Conservation (phyloP, 1,140 invertebrate species). For the Bombus haemorrhoidalis region DNA sequence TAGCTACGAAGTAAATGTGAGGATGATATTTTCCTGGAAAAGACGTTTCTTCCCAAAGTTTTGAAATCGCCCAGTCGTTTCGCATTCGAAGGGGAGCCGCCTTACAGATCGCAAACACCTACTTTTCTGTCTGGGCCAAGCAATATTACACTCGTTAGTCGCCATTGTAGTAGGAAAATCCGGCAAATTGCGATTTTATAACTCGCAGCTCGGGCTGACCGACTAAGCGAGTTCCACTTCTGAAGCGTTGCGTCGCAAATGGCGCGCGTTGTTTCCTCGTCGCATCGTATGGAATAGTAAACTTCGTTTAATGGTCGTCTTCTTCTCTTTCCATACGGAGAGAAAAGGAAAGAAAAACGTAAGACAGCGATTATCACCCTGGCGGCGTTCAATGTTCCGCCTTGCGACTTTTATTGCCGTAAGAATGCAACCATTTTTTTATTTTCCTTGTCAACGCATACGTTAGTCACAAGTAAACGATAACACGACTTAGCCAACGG, state of each 20-base stretch:
- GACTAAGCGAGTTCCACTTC: neutral
- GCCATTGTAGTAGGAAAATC: constrained; percentile 14
- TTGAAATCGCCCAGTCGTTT: neutral
- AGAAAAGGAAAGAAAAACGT: too few relatives aligned
- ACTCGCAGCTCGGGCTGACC: constrained; percentile 5
- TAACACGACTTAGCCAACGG: neutral
- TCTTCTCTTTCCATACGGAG: neutral
- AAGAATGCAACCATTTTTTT: neutral
- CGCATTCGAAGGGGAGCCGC: neutral
- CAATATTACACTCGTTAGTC: constrained; percentile 42
- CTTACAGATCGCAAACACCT: constrained; percentile 7
- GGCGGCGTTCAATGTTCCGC: neutral
- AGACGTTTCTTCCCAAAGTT: neutral
- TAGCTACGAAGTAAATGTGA: neutral
- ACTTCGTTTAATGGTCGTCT: neutral
- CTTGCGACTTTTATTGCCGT: neutral
- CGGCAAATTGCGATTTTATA: constrained; percentile 46
- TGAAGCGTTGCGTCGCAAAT: constrained; percentile 20
- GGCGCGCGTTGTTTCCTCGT: constrained; percentile 22
- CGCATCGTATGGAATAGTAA: constrained; percentile 1
- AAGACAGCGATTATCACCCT: neutral
- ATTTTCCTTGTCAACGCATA: neutral
- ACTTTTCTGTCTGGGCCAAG: neutral
- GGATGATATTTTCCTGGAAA: neutral
- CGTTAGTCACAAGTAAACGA: neutral